These are phyloP conservation scores for Atta texana DNA, from an alignment of 1,140 invertebrate species.

Conservation along the genomic window DNA sequence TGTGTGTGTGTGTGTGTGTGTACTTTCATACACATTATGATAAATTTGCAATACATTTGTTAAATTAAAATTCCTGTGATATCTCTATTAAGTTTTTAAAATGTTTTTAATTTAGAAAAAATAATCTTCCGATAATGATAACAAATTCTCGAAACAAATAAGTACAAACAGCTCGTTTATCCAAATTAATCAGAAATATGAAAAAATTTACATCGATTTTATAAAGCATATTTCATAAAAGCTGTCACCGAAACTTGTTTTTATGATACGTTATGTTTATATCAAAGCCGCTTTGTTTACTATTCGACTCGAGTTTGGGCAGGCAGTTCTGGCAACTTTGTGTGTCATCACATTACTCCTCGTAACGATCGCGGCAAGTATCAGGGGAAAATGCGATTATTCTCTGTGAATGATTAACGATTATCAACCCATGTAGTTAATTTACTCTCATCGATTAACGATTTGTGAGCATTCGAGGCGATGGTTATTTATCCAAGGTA, in stretches of 20 bases:
- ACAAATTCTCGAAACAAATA: neutral
- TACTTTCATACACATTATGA: too few species aligned
- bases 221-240: neutral
- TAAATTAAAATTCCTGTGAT: too few species aligned
- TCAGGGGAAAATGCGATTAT: conserved; percentile 6
- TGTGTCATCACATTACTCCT: neutral
- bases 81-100: neutral
- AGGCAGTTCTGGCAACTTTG: neutral
- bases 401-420: conserved; percentile 21
- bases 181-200: neutral
- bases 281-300: neutral
- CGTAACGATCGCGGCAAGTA: neutral
- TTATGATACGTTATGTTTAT: neutral
- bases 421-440: conserved; percentile 6
- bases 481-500: conserved; percentile 17
- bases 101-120: neutral
- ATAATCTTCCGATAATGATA: neutral
- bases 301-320: neutral
- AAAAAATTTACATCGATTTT: neutral
- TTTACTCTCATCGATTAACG: conserved; percentile 8
- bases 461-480: conserved; percentile 9
- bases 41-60: too few species aligned
- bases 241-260: neutral
- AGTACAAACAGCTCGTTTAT: neutral
- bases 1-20: too few species aligned